Base-by-base conservation (phyloP, 2,797 vertebrate species). In the Tiaroga cobitis region DNA sequence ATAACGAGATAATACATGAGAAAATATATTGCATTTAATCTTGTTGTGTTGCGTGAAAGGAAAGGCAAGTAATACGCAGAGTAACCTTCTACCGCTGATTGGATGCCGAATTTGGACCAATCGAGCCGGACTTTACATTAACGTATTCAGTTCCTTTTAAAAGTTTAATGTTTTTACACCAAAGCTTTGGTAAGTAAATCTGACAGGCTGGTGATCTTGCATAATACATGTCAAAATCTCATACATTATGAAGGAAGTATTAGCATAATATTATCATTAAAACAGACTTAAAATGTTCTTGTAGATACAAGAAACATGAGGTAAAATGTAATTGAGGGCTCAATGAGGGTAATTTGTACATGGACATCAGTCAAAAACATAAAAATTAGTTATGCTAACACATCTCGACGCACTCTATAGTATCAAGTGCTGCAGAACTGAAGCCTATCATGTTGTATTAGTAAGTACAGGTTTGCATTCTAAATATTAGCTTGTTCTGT, bases 211-310 rank as follows among this genome's bases (percentile, higher is more conserved):
- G 81, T 87, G 41, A 26, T 80, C n/a, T 43, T 85, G 88, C 65
- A 82, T 73, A 63, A 74, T 49, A 67, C 63, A 70, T 51, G 80
- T 87, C 46, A 83, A 85, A 85, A 24, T 77, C 70, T 87, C 85
- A 89, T 85, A 61, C 82, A 87, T 87, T 82, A 85, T 85, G 78
- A 26, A 88, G 18, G 10, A 46, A 77, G 75, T 39, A 85, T 87
- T 85, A 83, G 11, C 85, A 77, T 80, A 85, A 87, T 65, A 37
- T 63, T 32, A 67, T 56, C 61, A 83, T 61, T 49, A 81, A 72
- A 63, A 83, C 41, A 10, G 68, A 87, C 21, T 56, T 74, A 0
- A 78, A 39, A 86, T 69, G 21, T 59, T 74, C 75, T 54, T 63
- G 54, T 54, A 32, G 51, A 76, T 21, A 39, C 24, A 32, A 39